Percentiles rank a stretch among this genome's conserved stretches.
Evolutionary conservation across 2,113 vertebrate species (phyloP).

Genomic region (Myrmecobius fasciatus): DNA sequence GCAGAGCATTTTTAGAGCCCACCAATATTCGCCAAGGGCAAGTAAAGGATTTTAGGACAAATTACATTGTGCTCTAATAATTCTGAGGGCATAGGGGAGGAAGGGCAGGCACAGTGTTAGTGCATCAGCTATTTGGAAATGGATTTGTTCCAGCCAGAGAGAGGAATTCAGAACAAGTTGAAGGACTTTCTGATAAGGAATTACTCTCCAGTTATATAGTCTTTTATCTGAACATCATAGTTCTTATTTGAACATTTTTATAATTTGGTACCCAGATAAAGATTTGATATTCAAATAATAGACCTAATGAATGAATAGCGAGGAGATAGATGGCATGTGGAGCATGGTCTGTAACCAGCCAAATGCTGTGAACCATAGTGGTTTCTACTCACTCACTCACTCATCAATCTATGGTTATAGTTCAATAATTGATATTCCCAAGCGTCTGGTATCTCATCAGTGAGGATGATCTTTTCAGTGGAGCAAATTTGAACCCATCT

Average conservation of each 20-base stretch:
- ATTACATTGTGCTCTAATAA: constrained; percentile 63
- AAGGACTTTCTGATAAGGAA: constrained; percentile 39
- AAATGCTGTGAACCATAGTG: neutral
- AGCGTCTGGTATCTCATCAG: neutral
- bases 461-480: neutral
- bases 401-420: neutral
- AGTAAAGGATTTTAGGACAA: constrained; percentile 23
- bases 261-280: constrained; percentile 61
- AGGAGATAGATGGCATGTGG: neutral
- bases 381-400: neutral
- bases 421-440: neutral
- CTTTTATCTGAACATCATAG: constrained; percentile 32
- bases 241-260: constrained; percentile 56
- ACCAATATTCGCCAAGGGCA: constrained; percentile 60
- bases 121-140: constrained; percentile 37
- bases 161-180: neutral
- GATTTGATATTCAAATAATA: neutral
- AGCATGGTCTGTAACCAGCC: neutral
- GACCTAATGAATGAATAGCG: neutral
- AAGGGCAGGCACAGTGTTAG: constrained; percentile 27
- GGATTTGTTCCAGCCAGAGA: constrained; percentile 17
- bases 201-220: constrained; percentile 38
- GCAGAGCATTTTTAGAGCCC: constrained; percentile 55
- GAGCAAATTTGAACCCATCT: neutral
- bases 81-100: constrained; percentile 50